Evolutionary conservation across 30 jellyfish, hydroid and myxozoan species (phyloP), one percentile per base, ranked within the genome.

Genomic region (Clytia hemisphaerica): DNA sequence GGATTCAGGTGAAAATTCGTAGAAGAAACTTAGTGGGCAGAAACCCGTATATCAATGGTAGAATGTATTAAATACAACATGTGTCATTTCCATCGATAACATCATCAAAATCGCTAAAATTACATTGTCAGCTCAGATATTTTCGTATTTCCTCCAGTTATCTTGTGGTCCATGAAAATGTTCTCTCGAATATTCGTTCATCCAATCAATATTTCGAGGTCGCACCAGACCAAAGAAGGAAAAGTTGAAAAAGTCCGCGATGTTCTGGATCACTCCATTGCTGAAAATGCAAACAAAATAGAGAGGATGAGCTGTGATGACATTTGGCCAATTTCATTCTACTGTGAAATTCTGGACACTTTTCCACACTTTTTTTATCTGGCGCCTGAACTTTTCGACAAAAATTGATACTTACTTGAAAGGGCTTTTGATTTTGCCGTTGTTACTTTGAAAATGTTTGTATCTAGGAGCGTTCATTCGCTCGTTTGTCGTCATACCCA

Each of bases 401-500:
- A 59, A 37, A 72, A 57, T 12, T 10, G 18, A 5, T 16, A 77
- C 94, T 50, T 51, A 88, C 97, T 84, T 42, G 58, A 88, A 88
- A 9, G 97, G 97, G 73, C 94, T 88, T 30, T 48, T 72, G 6
- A 88, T 78, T 44, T 75, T 59, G 15, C 94, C 97, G 4, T 85
- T 79, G 19, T 35, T 58, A 30, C n/a, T 45, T 26, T 57, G 82
- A 51, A 88, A 88, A 65, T 88, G 97, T 38, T 59, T 51, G 59
- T 88, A 88, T 54, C 97, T 72, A 0, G 92, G 49, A 24, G 94
- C 78, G 45, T 88, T 88, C 88, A 88, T 88, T 50, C 97, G 60
- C 50, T 88, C 97, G 59, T 88, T 88, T 24, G 97, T 88, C 12
- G 97, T 88, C 97, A 88, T 88, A 14, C 97, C 97, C 54, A 88